Evolutionary conservation across 2,888 invertebrate genomes (phyloP), one percentile per base, ranked within the genome.

Genomic region (Byasa hedistus): DNA sequence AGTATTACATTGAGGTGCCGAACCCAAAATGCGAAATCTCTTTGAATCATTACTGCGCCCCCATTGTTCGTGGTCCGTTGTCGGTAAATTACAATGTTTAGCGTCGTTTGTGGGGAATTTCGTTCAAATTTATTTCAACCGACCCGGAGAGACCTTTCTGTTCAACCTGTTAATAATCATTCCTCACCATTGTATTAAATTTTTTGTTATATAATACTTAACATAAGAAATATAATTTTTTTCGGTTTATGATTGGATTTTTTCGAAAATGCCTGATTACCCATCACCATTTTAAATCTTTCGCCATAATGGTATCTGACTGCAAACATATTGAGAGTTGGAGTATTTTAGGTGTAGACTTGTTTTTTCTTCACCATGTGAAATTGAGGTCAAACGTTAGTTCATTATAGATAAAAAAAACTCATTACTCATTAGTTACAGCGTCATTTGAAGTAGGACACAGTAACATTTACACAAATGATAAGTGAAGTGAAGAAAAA

Each of bases 41-140:
- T 69, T 67, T 52, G 64, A 64, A 64, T 64, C 36, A 64, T 60
- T 59, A 69, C 70, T 70, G 65, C 64, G 24, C 66, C 57, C 62
- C 39, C 65, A 69, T 71, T 71, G 71, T 72, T 71, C 68, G 70
- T 70, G 65, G 69, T 68, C 66, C 69, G 63, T 65, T 70, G 69
- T 56, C 69, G 64, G 69, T 71, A 70, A 73, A 73, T 73, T 71
- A 69, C 69, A 65, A 69, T 72, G 71, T 72, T 72, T 72, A 72
- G 69, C 65, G 66, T 61, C 44, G 44, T 44, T 44, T 24, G 64
- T 59, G 44, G 57, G 48, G 60, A 68, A 68, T 69, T 71, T 67
- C 61, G 65, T 44, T 17, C 44, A 69, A 71, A 74, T 72, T 72
- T 73, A 73, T 73, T 71, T 71, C 65, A 44, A 58, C 69, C 69